Evolutionary conservation across 2,888 invertebrate genomes (phyloP).

Genomic region (Busseola fusca): DNA sequence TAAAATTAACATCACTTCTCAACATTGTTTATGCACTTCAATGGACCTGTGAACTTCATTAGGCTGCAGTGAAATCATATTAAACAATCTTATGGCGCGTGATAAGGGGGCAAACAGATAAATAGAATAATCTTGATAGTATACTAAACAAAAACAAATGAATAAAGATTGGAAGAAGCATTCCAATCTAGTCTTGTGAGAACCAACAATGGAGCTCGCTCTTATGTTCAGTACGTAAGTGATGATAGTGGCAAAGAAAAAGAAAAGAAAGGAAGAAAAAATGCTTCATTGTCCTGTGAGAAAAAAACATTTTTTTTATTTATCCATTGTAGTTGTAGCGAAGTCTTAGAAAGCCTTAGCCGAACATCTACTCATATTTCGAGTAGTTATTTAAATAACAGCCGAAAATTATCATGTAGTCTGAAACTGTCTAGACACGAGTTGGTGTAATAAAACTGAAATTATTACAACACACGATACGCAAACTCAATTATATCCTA

Average conservation of each 20-base stretch:
- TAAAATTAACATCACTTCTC: too few species aligned
- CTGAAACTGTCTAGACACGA: slow-evolving; percentile 12
- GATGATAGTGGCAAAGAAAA: neutral
- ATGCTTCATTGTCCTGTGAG: neutral
- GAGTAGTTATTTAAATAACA: slow-evolving; percentile 4
- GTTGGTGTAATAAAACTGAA: slow-evolving; percentile 18
- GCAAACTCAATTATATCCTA: slow-evolving; percentile 25
- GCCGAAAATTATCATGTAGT: neutral
- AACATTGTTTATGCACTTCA: too few species aligned
- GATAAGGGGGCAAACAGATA: too few species aligned
- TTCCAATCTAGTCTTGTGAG: neutral
- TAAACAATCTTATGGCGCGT: too few species aligned
- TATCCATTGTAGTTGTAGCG: neutral
- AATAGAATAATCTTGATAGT: too few species aligned
- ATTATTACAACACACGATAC: slow-evolving; percentile 18
- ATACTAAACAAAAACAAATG: too few species aligned
- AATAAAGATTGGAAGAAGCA: too few species aligned
- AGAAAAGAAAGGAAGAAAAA: neutral
- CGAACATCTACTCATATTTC: neutral
- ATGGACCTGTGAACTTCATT: too few species aligned
- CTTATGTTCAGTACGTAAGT: neutral
- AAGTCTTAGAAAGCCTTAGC: neutral
- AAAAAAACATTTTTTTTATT: neutral
- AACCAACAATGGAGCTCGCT: neutral
- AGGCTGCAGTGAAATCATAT: too few species aligned